These are phyloP conservation scores for Actinernus sp. DNA, from an alignment of 92 coral and sea anemone genomes.

Conservation along the genomic window DNA sequence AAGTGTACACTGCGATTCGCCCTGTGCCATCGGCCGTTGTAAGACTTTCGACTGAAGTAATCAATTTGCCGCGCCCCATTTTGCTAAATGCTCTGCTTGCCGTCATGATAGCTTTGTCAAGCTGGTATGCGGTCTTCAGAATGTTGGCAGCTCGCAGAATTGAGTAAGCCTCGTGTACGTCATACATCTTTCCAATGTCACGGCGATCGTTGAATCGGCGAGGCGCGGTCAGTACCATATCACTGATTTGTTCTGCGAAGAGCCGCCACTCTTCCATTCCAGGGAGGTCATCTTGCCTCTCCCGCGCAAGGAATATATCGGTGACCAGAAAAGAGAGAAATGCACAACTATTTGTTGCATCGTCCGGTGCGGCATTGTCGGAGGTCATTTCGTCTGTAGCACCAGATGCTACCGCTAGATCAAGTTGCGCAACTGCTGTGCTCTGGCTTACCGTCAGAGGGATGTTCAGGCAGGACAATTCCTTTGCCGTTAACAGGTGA, in stretches of 20 bases:
- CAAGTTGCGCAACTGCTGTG: constrained; percentile 51
- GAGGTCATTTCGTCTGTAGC: constrained; percentile 1
- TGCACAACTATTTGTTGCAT: constrained; percentile 67
- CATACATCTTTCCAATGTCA: too few relatives aligned
- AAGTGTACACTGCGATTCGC: too few relatives aligned
- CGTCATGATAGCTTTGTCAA: too few relatives aligned
- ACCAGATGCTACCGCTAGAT: constrained; percentile 31
- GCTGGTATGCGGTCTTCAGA: too few relatives aligned
- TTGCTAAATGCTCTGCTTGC: too few relatives aligned
- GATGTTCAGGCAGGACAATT: constrained; percentile 39
- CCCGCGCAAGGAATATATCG: constrained; percentile 20
- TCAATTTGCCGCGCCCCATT: too few relatives aligned
- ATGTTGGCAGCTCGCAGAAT: too few relatives aligned
- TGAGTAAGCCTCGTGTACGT: too few relatives aligned
- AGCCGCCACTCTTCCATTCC: not conserved
- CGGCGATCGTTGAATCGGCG: too few relatives aligned
- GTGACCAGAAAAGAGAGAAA: constrained; percentile 47
- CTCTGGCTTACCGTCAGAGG: constrained; percentile 68
- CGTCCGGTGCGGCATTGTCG: constrained; percentile 17
- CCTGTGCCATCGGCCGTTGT: too few relatives aligned
- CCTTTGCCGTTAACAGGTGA: constrained; percentile 1
- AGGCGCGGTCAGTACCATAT: not conserved
- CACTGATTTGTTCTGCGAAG: not conserved
- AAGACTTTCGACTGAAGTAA: too few relatives aligned
- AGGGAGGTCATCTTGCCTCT: constrained; percentile 30